Conservation (phyloP, 2,113 vertebrate genomes). For the Callaeas wilsoni region DNA sequence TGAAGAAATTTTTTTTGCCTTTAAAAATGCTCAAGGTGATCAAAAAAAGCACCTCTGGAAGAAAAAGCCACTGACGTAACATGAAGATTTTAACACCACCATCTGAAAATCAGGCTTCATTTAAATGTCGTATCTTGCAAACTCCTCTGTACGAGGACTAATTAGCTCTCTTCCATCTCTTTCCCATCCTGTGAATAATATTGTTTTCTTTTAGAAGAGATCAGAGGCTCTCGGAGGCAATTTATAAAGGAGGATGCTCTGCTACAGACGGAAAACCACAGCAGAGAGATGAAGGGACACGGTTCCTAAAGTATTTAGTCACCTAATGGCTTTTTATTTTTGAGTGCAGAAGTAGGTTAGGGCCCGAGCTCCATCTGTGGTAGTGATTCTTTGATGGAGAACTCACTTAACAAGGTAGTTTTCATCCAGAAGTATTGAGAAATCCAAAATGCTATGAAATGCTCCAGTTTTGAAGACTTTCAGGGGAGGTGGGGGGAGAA, state of each 20-base stretch:
- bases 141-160: not conserved
- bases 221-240: constrained; percentile 50
- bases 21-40: constrained; percentile 32
- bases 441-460: not conserved
- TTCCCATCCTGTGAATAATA: constrained; percentile 18
- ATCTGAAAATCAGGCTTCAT: not conserved
- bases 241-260: constrained; percentile 36
- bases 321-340: constrained; percentile 47
- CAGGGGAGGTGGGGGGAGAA: rapidly evolving
- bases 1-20: not conserved
- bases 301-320: constrained; percentile 44
- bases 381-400: constrained; percentile 13
- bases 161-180: constrained; percentile 37
- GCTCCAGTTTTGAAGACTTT: not conserved
- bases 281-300: constrained; percentile 18
- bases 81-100: not conserved
- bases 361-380: not conserved
- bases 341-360: constrained; percentile 45
- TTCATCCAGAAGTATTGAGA: not conserved
- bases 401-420: not conserved
- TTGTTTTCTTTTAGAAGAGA: constrained; percentile 49
- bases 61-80: not conserved
- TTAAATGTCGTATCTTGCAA: not conserved
- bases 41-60: not conserved
- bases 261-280: not conserved